Percentiles rank a stretch among this genome's conserved stretches.
phyloP scores from a whole-genome alignment of 2,888 invertebrate genomes.

The Periphyllus acericola region DNA sequence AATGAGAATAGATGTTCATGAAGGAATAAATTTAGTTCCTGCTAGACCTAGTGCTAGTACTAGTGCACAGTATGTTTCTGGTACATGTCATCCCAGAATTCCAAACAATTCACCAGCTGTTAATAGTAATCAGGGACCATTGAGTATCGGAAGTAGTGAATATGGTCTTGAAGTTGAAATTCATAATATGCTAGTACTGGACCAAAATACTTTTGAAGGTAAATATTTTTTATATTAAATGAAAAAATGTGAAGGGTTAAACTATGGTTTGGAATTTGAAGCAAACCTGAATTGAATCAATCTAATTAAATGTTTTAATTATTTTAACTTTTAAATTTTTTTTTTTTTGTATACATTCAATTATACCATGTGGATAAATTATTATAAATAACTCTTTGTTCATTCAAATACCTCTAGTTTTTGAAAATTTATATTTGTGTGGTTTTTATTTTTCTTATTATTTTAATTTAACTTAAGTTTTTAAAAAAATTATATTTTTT shows the following conservation, averaged over 20 bases:
- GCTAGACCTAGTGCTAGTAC: conserved; percentile 81
- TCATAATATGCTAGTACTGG: conserved; percentile 88
- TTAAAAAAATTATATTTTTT: conserved; percentile 11
- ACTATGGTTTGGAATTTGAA: not conserved
- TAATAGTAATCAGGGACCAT: conserved; percentile 39
- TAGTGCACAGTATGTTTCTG: conserved; percentile 74
- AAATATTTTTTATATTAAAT: conserved; percentile 44
- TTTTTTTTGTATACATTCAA: not conserved
- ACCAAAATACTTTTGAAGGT: conserved; percentile 96
- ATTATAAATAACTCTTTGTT: no score
- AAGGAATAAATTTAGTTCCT: conserved; percentile 77
- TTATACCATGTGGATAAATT: not conserved
- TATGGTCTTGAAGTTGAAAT: conserved; percentile 87
- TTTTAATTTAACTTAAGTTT: not conserved
- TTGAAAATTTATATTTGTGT: no score
- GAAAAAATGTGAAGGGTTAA: not conserved
- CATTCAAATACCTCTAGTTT: no score
- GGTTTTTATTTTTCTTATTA: not conserved
- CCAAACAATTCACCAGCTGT: not conserved
- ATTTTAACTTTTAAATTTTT: no score
- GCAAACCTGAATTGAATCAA: not conserved
- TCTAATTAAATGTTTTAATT: not conserved
- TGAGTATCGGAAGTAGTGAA: conserved; percentile 46
- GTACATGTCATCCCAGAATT: conserved; percentile 14
- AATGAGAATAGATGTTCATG: conserved; percentile 87